Percentiles rank a stretch among this genome's conserved stretches.
phyloP scores from a whole-genome alignment of 1,140 invertebrate genomes.

The Andrena cerasifolii region DNA sequence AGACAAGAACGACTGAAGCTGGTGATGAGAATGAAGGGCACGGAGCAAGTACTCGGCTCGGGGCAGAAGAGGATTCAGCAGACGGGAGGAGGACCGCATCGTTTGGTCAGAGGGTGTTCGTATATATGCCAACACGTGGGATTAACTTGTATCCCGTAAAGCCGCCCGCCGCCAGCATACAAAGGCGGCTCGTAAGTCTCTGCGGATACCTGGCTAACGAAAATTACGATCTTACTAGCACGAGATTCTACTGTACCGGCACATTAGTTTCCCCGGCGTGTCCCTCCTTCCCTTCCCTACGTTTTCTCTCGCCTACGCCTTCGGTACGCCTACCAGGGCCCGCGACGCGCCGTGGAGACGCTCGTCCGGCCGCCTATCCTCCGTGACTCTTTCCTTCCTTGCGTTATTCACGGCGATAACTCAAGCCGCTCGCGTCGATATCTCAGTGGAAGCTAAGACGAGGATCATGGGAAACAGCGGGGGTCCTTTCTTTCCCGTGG shows the following conservation, averaged over 20 bases:
- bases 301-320: conserved; percentile 67
- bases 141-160: conserved; percentile 79
- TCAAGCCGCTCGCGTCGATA: conserved; percentile 62
- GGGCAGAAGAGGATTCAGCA: conserved; percentile 21
- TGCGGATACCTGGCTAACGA: conserved; percentile 73
- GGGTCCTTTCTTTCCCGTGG: conserved; percentile 3
- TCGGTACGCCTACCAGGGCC: conserved; percentile 63
- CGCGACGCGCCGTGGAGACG: neutral
- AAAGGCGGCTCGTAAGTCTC: conserved; percentile 75
- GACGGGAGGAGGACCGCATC: conserved; percentile 35
- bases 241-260: conserved; percentile 63
- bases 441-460: conserved; percentile 59
- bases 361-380: conserved; percentile 34
- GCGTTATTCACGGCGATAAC: conserved; percentile 64
- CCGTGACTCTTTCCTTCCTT: conserved; percentile 33
- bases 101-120: conserved; percentile 60
- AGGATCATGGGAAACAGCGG: conserved; percentile 40
- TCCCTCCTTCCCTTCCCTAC: conserved; percentile 19
- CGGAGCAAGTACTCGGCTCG: conserved; percentile 3
- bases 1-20: neutral
- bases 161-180: conserved; percentile 71
- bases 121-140: conserved; percentile 65
- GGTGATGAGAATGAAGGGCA: neutral
- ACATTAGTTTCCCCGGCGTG: conserved; percentile 70
- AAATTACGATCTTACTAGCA: conserved; percentile 78